Conservation (phyloP, 2,888 invertebrate genomes). For the Polydrusus cervinus region DNA sequence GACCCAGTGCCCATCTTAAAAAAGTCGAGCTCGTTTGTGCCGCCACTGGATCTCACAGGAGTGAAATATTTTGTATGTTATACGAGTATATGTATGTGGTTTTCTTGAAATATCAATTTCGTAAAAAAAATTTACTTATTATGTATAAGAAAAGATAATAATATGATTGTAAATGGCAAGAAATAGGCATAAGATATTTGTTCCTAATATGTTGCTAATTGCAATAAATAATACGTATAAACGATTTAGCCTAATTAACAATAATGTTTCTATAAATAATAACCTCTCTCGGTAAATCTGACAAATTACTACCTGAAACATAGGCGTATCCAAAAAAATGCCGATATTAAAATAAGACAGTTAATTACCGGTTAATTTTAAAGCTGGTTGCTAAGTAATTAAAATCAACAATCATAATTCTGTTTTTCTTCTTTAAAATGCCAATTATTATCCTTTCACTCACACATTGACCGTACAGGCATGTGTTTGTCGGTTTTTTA, state of each 20-base stretch:
- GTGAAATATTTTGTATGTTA: too few species aligned
- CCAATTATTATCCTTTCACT: slow-evolving; percentile 45
- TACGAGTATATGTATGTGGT: too few species aligned
- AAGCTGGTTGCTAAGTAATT: slow-evolving; percentile 27
- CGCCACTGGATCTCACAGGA: too few species aligned
- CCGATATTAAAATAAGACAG: slow-evolving; percentile 13
- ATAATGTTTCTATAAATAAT: slow-evolving; percentile 22
- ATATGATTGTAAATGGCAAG: background rate
- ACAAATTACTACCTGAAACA: slow-evolving; percentile 29
- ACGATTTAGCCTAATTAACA: slow-evolving; percentile 14
- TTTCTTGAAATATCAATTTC: too few species aligned
- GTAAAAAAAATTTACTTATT: too few species aligned
- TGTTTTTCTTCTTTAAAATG: slow-evolving; percentile 43
- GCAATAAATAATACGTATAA: slow-evolving; percentile 28
- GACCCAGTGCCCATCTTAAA: too few species aligned
- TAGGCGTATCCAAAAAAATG: slow-evolving; percentile 15
- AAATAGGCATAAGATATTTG: slow-evolving; percentile 1
- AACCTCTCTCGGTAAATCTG: slow-evolving; percentile 18
- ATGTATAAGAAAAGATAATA: background rate
- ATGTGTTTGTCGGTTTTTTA: slow-evolving; percentile 17
- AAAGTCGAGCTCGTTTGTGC: too few species aligned
- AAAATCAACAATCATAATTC: slow-evolving; percentile 32
- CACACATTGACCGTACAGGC: slow-evolving; percentile 1
- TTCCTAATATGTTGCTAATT: slow-evolving; percentile 5
- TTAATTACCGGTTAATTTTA: slow-evolving; percentile 18